Conservation (phyloP, 1,140 invertebrate species). For the Thaumetopoea pityocampa region DNA sequence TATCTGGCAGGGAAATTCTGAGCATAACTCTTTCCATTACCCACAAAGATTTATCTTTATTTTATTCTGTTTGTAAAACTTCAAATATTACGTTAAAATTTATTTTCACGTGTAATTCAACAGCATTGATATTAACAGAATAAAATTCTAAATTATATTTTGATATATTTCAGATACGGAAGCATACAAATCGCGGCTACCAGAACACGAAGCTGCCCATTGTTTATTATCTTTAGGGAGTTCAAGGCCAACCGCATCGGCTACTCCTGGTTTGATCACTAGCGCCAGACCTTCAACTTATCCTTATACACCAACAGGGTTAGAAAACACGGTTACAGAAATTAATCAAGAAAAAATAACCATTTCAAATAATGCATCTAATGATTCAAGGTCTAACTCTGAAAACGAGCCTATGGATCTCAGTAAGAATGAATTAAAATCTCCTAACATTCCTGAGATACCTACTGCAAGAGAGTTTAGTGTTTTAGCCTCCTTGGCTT, state of each 20-base stretch:
- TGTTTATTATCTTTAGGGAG: constrained; percentile 86
- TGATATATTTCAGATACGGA: constrained; percentile 73
- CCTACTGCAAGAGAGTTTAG: constrained; percentile 79
- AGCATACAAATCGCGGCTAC: constrained; percentile 77
- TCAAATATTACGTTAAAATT: too few species aligned
- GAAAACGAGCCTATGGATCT: constrained; percentile 78
- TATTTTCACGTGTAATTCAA: too few species aligned
- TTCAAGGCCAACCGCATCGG: constrained; percentile 55
- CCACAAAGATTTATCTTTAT: too few species aligned
- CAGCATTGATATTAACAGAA: too few species aligned
- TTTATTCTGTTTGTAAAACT: too few species aligned
- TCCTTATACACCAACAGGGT: constrained; percentile 76
- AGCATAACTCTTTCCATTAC: too few species aligned
- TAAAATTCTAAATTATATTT: not conserved
- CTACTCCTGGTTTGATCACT: constrained; percentile 75
- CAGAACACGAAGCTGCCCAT: constrained; percentile 92
- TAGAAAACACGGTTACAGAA: constrained; percentile 46
- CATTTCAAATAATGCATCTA: constrained; percentile 25
- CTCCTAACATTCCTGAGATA: constrained; percentile 70
- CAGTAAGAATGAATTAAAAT: constrained; percentile 67
- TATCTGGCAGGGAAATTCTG: too few species aligned
- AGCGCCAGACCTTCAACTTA: constrained; percentile 78
- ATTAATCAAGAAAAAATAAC: constrained; percentile 40
- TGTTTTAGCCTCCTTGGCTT: constrained; percentile 79
- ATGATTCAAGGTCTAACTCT: constrained; percentile 39